Evolutionary conservation across 1,140 invertebrate species (phyloP).

Genomic region (Pygmarrhopalites habei): DNA sequence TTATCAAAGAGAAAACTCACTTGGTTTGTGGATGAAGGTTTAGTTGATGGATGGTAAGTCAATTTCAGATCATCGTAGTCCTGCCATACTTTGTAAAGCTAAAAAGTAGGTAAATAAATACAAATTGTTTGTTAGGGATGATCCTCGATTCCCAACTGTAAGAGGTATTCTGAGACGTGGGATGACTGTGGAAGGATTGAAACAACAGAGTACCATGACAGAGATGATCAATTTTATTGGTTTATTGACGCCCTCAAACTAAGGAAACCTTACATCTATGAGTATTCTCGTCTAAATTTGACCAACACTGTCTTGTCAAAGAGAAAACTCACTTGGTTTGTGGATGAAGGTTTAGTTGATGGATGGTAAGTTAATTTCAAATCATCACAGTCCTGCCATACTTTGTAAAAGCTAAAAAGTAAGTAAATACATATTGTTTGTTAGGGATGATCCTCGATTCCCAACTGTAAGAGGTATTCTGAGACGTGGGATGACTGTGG

Average conservation of each 20-base stretch:
- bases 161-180: constrained; percentile 89
- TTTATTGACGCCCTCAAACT: constrained; percentile 79
- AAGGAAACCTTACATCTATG: constrained; percentile 88
- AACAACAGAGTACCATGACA: constrained; percentile 98
- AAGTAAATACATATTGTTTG: too few species aligned
- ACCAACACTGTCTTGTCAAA: constrained; percentile 97
- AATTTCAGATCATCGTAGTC: too few species aligned
- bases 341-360: constrained; percentile 78
- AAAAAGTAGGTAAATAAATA: too few species aligned
- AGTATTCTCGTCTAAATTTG: constrained; percentile 92
- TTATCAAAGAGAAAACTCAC: constrained; percentile 94
- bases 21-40: constrained; percentile 89
- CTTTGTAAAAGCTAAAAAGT: background rate
- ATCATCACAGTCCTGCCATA: background rate
- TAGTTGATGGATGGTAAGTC: constrained; percentile 90
- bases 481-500: constrained; percentile 91
- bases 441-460: constrained; percentile 95
- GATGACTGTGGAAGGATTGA: constrained; percentile 93
- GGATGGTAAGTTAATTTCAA: constrained; percentile 91
- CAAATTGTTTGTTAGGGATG: constrained; percentile 70
- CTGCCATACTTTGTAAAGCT: too few species aligned
- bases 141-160: constrained; percentile 97
- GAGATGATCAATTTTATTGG: constrained; percentile 98
- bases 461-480: constrained; percentile 96
- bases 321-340: constrained; percentile 95